Percentiles rank a stretch among this genome's conserved stretches.
phyloP scores from a whole-genome alignment of 2,888 invertebrate species.

The Drosophila multiciliata region DNA sequence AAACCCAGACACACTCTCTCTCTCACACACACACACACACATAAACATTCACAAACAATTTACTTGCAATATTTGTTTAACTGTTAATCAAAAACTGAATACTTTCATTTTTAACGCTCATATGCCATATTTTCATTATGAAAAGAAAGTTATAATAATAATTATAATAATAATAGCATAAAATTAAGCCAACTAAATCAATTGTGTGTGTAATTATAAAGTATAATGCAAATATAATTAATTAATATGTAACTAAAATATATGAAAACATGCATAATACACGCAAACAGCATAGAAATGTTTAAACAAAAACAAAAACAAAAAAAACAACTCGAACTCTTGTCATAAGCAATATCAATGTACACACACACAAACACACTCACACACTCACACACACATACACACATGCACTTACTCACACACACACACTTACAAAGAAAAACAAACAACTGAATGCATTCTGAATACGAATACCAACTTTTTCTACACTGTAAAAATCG shows the following conservation, averaged over 20 bases:
- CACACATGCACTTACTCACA: neutral
- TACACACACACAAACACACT: conserved; percentile 23
- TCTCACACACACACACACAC: conserved; percentile 23
- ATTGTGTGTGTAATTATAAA: conserved; percentile 70
- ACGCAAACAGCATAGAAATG: conserved; percentile 46
- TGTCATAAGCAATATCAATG: conserved; percentile 38
- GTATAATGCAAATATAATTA: conserved; percentile 70
- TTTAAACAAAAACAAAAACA: conserved; percentile 37
- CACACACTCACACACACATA: conserved; percentile 16
- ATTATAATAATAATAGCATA: conserved; percentile 65
- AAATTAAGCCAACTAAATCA: conserved; percentile 64
- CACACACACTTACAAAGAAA: conserved; percentile 2
- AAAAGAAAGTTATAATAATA: conserved; percentile 65
- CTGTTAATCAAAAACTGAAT: conserved; percentile 57
- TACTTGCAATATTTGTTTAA: conserved; percentile 72
- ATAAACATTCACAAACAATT: conserved; percentile 29
- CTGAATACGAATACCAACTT: conserved; percentile 51
- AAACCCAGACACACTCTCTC: neutral
- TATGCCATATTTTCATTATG: conserved; percentile 76
- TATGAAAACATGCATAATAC: conserved; percentile 34
- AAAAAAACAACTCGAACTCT: conserved; percentile 24
- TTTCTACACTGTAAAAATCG: conserved; percentile 80
- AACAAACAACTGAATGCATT: conserved; percentile 49
- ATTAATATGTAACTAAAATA: conserved; percentile 49
- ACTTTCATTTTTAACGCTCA: conserved; percentile 54